phyloP scores from a whole-genome alignment of 2,888 invertebrate genomes.

The Galerucella nymphaeae region DNA sequence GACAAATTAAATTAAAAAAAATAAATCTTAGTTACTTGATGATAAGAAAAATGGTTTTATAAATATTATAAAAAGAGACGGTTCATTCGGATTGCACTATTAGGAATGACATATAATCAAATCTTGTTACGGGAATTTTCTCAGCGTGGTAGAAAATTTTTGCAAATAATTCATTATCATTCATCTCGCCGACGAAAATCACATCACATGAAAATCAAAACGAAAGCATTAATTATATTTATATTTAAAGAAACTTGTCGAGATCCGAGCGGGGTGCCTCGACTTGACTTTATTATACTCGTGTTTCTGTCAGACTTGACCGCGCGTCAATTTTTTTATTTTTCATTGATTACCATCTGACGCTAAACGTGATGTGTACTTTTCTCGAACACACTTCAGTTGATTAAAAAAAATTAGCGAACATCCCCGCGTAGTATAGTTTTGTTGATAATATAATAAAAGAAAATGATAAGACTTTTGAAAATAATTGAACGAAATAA shows the following conservation, averaged over 20 bases:
- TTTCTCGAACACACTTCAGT: constrained; percentile 23
- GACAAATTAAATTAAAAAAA: too few species aligned
- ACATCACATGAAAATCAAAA: constrained; percentile 34
- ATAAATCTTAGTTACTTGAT: too few species aligned
- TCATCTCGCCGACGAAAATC: constrained; percentile 26
- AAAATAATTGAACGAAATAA: too few species aligned
- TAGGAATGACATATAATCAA: not conserved
- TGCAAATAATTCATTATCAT: constrained; percentile 16
- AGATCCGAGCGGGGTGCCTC: constrained; percentile 34
- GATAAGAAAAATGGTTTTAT: too few species aligned
- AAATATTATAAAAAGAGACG: not conserved
- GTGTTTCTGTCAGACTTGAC: constrained; percentile 38
- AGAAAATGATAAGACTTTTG: too few species aligned
- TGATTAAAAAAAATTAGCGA: not conserved
- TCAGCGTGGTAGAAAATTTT: constrained; percentile 4
- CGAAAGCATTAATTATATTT: constrained; percentile 34
- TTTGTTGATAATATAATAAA: too few species aligned
- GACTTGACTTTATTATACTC: constrained; percentile 37
- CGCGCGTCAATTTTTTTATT: constrained; percentile 27
- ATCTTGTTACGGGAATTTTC: constrained; percentile 1
- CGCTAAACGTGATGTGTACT: constrained; percentile 37
- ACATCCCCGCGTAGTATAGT: too few species aligned
- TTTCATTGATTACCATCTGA: constrained; percentile 31
- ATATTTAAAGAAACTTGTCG: constrained; percentile 33
- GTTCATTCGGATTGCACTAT: not conserved